phyloP scores from a whole-genome alignment of 1,140 invertebrate species.

The Daktulosphaira vitifoliae region DNA sequence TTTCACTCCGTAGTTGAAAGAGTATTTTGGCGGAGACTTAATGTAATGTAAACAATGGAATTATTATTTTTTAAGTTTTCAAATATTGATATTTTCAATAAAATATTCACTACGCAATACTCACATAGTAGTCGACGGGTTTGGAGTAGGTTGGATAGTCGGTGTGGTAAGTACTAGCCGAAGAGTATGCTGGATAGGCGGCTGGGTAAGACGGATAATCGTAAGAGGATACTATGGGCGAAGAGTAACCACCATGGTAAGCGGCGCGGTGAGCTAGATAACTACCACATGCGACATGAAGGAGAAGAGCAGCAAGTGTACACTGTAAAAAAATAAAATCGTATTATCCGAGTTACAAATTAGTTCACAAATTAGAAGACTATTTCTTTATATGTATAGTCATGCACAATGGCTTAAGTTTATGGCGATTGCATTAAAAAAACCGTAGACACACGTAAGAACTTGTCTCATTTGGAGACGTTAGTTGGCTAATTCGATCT shows the following conservation, averaged over 20 bases:
- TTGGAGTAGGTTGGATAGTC: conserved; percentile 21
- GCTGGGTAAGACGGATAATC: conserved; percentile 8
- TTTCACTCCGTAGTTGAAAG: conserved; percentile 49
- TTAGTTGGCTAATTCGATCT: no score
- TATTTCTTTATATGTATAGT: no score
- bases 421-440: no score
- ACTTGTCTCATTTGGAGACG: no score
- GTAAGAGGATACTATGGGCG: not conserved
- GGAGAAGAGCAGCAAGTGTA: conserved; percentile 12
- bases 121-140: conserved; percentile 35
- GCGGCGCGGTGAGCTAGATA: conserved; percentile 21
- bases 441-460: no score
- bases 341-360: no score
- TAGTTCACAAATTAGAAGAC: no score
- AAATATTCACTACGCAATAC: not conserved
- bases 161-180: conserved; percentile 34
- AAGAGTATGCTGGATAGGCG: conserved; percentile 33
- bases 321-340: not conserved
- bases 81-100: no score
- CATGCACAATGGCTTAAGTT: no score
- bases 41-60: conserved; percentile 36
- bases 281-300: not conserved
- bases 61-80: no score
- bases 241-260: not conserved
- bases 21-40: conserved; percentile 47